phyloP scores from a whole-genome alignment of 2,797 vertebrate genomes.

The Anisognathus igniventris region DNA sequence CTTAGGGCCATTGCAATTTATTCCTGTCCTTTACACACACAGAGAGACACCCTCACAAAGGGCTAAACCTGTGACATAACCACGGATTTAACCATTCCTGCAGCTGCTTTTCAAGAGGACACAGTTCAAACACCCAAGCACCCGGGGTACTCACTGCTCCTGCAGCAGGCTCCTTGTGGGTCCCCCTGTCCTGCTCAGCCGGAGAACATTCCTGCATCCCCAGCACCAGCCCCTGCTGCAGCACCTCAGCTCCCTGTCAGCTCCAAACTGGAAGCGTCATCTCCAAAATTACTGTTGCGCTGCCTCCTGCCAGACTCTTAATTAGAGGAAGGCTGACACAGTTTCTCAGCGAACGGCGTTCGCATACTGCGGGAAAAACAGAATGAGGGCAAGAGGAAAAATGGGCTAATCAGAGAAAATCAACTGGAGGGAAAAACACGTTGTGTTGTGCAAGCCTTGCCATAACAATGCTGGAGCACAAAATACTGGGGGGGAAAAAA shows the following conservation, averaged over 20 bases:
- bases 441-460: background rate
- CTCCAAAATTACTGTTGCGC: slow-evolving; percentile 13
- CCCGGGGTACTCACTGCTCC: slow-evolving; percentile 27
- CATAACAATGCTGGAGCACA: background rate
- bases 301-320: slow-evolving; percentile 41
- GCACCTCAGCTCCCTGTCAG: background rate
- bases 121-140: background rate
- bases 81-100: background rate
- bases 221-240: background rate
- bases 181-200: background rate
- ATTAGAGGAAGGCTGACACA: slow-evolving; percentile 51
- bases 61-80: background rate
- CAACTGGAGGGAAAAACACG: background rate
- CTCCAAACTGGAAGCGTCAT: slow-evolving; percentile 26
- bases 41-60: background rate
- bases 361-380: background rate
- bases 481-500: background rate
- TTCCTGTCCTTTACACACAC: background rate
- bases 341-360: slow-evolving; percentile 16
- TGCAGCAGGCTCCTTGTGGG: background rate
- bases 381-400: slow-evolving; percentile 52
- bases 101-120: background rate
- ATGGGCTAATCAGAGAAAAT: slow-evolving; percentile 28
- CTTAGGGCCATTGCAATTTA: background rate
- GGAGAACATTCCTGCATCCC: background rate